Conservation (phyloP, 2,113 vertebrate species). For the Dasyprocta punctata region DNA sequence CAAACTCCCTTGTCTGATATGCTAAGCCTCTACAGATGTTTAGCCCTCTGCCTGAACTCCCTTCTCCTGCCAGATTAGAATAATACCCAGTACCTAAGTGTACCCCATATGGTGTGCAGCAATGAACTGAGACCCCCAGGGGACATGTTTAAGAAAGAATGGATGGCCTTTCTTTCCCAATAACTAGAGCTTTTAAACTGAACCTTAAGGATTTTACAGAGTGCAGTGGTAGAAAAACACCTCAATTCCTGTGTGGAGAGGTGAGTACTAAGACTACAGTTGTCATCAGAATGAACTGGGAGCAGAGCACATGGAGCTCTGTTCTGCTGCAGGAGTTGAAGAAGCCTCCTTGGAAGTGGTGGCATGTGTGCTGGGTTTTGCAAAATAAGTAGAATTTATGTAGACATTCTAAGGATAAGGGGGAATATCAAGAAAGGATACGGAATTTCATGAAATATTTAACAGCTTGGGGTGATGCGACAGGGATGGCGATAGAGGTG, state of each 20-base stretch:
- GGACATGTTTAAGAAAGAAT: neutral
- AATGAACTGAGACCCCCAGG: neutral
- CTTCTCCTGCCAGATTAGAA: neutral
- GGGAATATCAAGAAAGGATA: neutral
- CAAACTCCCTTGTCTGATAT: neutral
- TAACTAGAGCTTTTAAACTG: neutral
- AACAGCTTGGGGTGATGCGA: too few relatives aligned
- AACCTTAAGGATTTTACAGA: neutral
- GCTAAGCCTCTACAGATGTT: too few relatives aligned
- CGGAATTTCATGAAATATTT: neutral
- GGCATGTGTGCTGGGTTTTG: neutral
- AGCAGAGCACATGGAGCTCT: neutral
- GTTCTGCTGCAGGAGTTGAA: neutral
- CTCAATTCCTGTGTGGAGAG: neutral
- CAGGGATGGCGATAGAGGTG: neutral
- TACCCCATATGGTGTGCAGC: too few relatives aligned
- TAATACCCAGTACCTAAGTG: neutral
- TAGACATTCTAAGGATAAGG: neutral
- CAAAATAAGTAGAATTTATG: neutral
- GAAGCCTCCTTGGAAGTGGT: neutral
- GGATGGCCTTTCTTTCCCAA: neutral
- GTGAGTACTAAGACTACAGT: neutral
- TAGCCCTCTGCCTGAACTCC: too few relatives aligned
- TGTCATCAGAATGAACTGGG: too few relatives aligned
- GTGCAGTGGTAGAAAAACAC: neutral